Conservation (phyloP, 2,797 vertebrate species). For the Anguilla obscura region DNA sequence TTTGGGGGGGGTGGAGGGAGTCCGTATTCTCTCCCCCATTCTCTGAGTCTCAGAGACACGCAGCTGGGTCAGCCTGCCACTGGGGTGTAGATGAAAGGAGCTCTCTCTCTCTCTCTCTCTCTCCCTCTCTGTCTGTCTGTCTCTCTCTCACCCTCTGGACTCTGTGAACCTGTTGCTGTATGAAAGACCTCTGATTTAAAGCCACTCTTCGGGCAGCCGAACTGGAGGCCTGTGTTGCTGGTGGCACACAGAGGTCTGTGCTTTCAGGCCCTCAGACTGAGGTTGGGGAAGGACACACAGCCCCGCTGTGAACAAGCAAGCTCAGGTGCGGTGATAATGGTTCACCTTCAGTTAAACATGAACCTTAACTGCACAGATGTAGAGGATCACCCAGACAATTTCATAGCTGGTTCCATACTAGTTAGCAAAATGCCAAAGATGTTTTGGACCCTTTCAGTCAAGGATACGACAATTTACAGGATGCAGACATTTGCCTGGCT, state of each 20-base stretch:
- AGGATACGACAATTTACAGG: not conserved
- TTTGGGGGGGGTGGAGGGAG: constrained; percentile 44
- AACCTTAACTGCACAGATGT: not conserved
- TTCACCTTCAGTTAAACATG: constrained; percentile 60
- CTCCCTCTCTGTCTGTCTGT: constrained; percentile 57
- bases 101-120: constrained; percentile 56
- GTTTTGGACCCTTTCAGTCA: not conserved
- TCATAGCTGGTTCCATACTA: not conserved
- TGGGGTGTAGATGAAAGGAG: constrained; percentile 58
- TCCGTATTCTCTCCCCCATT: constrained; percentile 50
- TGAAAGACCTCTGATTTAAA: constrained; percentile 64
- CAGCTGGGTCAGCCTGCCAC: constrained; percentile 44
- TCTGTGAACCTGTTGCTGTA: constrained; percentile 62
- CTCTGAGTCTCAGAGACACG: constrained; percentile 46
- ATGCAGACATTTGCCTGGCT: not conserved
- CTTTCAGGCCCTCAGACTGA: constrained; percentile 45
- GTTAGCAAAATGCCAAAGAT: not conserved
- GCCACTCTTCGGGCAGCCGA: constrained; percentile 63
- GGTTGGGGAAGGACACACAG: constrained; percentile 42
- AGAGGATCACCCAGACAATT: not conserved
- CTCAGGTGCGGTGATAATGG: constrained; percentile 61
- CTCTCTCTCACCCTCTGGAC: constrained; percentile 47
- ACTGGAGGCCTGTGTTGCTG: constrained; percentile 60
- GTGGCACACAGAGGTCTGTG: constrained; percentile 64
- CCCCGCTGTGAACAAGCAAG: constrained; percentile 47